Percentiles rank a stretch among this genome's conserved stretches.
Conservation (phyloP, 1,140 invertebrate species). For the Achroia grisella region DNA sequence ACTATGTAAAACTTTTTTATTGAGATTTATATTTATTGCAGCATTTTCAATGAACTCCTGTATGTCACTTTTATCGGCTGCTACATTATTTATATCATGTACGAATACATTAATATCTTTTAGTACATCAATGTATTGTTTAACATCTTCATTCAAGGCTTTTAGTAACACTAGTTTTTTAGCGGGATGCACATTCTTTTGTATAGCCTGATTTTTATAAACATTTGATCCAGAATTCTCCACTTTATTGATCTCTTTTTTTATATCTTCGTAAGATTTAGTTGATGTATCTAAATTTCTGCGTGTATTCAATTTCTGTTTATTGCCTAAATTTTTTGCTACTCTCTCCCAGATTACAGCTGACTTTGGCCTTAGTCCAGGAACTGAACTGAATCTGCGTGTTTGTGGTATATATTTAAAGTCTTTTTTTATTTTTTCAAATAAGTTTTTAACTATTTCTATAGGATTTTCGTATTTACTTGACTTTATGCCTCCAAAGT, state of each 20-base stretch:
- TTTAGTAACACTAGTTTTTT: conserved; percentile 41
- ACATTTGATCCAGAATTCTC: conserved; percentile 24
- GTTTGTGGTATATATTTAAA: conserved; percentile 15
- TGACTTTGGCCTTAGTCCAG: conserved; percentile 30
- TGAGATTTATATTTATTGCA: conserved; percentile 34
- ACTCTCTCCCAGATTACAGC: conserved; percentile 46
- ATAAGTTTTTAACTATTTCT: conserved; percentile 31
- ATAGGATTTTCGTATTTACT: conserved; percentile 3
- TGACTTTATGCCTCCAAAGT: conserved; percentile 4
- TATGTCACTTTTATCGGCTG: conserved; percentile 28
- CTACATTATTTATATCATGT: conserved; percentile 13
- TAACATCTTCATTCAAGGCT: conserved; percentile 34
- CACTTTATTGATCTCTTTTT: conserved; percentile 32
- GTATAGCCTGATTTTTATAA: conserved; percentile 38
- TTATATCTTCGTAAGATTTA: conserved; percentile 38
- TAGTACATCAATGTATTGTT: conserved; percentile 24
- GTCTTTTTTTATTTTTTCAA: conserved; percentile 38
- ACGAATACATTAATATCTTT: conserved; percentile 30
- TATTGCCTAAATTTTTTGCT: conserved; percentile 34
- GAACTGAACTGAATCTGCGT: conserved; percentile 24
- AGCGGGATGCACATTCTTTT: conserved; percentile 23
- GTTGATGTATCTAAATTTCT: conserved; percentile 17
- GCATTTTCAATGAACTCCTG: conserved; percentile 37
- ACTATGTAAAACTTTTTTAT: conserved; percentile 30
- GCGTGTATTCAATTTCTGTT: conserved; percentile 20